phyloP scores from a whole-genome alignment of 2,888 invertebrate species.

The Heliconius aoede region DNA sequence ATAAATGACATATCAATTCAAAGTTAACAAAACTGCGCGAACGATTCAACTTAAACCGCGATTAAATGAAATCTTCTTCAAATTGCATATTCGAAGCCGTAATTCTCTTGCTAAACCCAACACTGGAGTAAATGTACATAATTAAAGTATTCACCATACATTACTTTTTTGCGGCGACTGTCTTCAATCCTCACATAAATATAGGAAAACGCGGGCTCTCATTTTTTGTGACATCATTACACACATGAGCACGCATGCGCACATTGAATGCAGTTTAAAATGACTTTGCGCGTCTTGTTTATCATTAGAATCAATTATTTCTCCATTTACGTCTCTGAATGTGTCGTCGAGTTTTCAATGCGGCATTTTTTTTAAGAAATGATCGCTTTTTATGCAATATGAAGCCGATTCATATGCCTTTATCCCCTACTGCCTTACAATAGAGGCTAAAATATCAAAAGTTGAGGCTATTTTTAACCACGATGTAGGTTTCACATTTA shows the following conservation, averaged over 20 bases:
- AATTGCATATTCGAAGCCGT: neutral
- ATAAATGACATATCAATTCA: constrained; percentile 2
- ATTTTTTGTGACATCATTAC: constrained; percentile 64
- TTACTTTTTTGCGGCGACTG: constrained; percentile 35
- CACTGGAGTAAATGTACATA: constrained; percentile 26
- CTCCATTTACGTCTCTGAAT: constrained; percentile 57
- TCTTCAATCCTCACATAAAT: constrained; percentile 42
- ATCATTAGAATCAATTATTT: constrained; percentile 77
- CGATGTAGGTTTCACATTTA: constrained; percentile 56
- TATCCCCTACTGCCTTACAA: constrained; percentile 18
- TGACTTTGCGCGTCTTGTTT: constrained; percentile 62
- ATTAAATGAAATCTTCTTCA: constrained; percentile 25
- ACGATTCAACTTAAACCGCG: constrained; percentile 8
- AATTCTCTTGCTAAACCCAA: constrained; percentile 23
- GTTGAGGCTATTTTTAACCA: constrained; percentile 16
- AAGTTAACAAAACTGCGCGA: constrained; percentile 7
- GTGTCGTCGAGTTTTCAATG: constrained; percentile 60
- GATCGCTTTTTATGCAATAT: constrained; percentile 64
- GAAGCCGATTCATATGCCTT: constrained; percentile 15
- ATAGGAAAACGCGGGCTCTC: constrained; percentile 57
- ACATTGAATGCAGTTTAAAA: constrained; percentile 63
- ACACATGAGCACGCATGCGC: constrained; percentile 55
- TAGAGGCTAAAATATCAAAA: constrained; percentile 29
- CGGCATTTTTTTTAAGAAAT: constrained; percentile 65
- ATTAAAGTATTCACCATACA: constrained; percentile 36